Conservation (phyloP, 64 coral and sea anemone species). For the Orbicella faveolata region DNA sequence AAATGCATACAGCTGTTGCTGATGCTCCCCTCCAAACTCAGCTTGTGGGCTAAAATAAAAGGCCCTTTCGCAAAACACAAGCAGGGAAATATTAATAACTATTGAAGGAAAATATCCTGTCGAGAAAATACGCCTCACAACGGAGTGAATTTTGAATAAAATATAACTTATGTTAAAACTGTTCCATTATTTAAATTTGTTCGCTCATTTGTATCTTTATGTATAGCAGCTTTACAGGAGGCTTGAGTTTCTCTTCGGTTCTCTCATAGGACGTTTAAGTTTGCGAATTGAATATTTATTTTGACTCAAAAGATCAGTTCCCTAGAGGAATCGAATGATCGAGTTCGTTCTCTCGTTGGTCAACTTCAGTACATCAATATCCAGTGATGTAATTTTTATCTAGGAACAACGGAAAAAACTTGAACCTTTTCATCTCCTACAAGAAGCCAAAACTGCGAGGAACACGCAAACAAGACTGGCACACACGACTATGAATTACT, state of each 20-base stretch:
- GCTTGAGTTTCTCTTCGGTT: not conserved
- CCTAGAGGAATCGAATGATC: too few relatives aligned
- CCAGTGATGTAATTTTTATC: too few relatives aligned
- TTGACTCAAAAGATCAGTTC: too few relatives aligned
- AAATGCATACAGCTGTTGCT: slow-evolving; percentile 19
- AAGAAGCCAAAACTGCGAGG: too few relatives aligned
- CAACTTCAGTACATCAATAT: too few relatives aligned
- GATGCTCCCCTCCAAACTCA: slow-evolving; percentile 1
- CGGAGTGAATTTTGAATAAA: not conserved
- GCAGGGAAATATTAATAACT: slow-evolving; percentile 16
- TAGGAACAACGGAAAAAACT: too few relatives aligned
- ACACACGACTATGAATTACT: too few relatives aligned
- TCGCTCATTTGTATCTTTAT: slow-evolving; percentile 1
- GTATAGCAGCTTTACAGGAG: not conserved
- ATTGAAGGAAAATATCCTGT: slow-evolving; percentile 4
- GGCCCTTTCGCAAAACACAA: not conserved
- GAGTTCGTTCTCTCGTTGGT: too few relatives aligned
- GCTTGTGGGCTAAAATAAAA: slow-evolving; percentile 20
- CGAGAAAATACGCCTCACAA: not conserved
- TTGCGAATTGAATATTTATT: not conserved
- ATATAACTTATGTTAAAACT: not conserved
- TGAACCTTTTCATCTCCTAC: too few relatives aligned
- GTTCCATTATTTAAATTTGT: not conserved
- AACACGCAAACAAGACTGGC: too few relatives aligned
- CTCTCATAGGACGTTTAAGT: not conserved